Evolutionary conservation across 2,888 invertebrate species (phyloP).

Genomic region (Meandrusa payeni): DNA sequence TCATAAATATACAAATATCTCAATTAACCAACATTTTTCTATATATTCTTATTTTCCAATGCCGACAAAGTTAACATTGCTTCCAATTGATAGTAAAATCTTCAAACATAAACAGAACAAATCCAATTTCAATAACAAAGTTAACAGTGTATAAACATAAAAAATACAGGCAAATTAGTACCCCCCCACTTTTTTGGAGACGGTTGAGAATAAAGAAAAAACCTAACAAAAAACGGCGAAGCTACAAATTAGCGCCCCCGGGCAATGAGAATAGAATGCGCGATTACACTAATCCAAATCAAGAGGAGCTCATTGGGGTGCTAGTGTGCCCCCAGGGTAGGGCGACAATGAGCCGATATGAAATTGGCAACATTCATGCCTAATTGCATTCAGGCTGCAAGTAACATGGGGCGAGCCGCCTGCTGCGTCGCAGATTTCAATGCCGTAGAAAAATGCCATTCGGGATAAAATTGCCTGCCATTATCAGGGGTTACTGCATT

Average conservation of each 20-base stretch:
- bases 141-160: no score
- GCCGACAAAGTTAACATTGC: no score
- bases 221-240: not conserved
- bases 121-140: no score
- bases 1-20: no score
- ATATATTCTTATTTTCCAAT: no score
- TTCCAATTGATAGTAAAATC: no score
- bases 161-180: no score
- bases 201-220: no score
- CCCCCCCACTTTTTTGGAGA: no score
- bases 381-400: constrained; percentile 55
- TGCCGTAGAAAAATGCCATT: constrained; percentile 16
- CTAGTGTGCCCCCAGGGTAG: constrained; percentile 26
- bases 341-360: constrained; percentile 24
- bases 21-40: no score
- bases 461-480: constrained; percentile 23
- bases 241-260: constrained; percentile 4
- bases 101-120: no score
- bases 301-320: constrained; percentile 23
- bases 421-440: constrained; percentile 14
- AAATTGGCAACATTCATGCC: constrained; percentile 37
- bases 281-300: constrained; percentile 24
- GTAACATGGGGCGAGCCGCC: constrained; percentile 25
- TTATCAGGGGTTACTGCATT: constrained; percentile 14
- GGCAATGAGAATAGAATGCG: constrained; percentile 12